Evolutionary conservation across 2,888 invertebrate genomes (phyloP), one percentile per base, ranked within the genome.

Genomic region (Callyntrura sp.): DNA sequence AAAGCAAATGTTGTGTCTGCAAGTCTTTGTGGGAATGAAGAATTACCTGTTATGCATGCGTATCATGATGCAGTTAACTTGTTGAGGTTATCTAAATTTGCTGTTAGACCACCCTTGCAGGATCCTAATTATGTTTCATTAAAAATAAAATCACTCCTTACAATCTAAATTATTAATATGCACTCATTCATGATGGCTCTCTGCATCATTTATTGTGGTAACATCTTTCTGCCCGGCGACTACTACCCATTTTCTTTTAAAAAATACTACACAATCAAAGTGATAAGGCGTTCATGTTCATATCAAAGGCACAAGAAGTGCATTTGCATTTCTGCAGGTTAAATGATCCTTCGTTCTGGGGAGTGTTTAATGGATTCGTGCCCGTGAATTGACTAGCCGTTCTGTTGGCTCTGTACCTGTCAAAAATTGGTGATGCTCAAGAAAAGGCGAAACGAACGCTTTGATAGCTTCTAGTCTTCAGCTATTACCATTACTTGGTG

Each of bases 61-160:
- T 35, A 81, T 60, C 62, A 1, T 81, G 60, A 20, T 62, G 45
- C 55, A 81, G 35, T 60, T 62, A 48, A 48, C 73, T 43, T 70
- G 70, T 43, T 57, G 25, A 35, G 14, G 25, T 62, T 45, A 82
- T 45, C 62, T 73, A 45, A 51, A 73, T 70, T 43, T 48, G 73
- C 45, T 76, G 51, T 51, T 68, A 48, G 87, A 65, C 87, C 87
- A 87, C 87, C 87, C 25, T 65, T 79, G 86, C 23, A 70, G 81
- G 48, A 45, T 51, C 57, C 14, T 70, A 81, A 81, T 87, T 87
- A 70, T 45, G 45, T 57, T 35, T 87, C 87, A 87, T 81, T 87
- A 87, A 35, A 87, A 81, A 81, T 81, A 87, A 86, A 79, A 79
- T 79, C 85, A 85, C 25, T 78, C 68, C 55, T 43, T 73, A 57